These are phyloP conservation scores for Macrostomum lignano DNA, from an alignment of 1,140 invertebrate species.

Conservation along the genomic window DNA sequence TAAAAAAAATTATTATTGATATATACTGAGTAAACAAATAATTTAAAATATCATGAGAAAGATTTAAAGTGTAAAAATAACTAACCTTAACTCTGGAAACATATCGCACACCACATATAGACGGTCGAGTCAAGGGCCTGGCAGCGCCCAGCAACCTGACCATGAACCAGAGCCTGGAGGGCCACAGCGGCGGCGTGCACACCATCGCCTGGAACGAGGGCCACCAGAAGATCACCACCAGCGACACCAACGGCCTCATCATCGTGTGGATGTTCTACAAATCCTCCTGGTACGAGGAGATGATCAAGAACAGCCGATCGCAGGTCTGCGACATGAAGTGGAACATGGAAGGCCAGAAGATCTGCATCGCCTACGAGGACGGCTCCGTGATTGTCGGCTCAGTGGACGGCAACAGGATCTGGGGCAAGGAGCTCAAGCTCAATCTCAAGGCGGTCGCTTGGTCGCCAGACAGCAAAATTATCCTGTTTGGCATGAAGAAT, in stretches of 20 bases:
- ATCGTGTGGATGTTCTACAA: slow-evolving; percentile 93
- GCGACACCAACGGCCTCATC: slow-evolving; percentile 78
- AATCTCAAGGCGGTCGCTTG: slow-evolving; percentile 33
- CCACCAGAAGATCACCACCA: slow-evolving; percentile 76
- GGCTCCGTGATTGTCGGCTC: slow-evolving; percentile 69
- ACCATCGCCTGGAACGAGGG: slow-evolving; percentile 77
- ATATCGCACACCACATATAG: slow-evolving; percentile 12
- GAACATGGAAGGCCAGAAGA: slow-evolving; percentile 77
- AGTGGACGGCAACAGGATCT: slow-evolving; percentile 83
- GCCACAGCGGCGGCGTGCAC: slow-evolving; percentile 51
- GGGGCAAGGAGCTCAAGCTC: slow-evolving; percentile 75
- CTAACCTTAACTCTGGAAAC: slow-evolving; percentile 10
- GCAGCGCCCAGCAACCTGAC: slow-evolving; percentile 47
- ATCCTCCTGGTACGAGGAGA: slow-evolving; percentile 89
- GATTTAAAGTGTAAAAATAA: no score
- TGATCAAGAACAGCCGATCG: slow-evolving; percentile 82
- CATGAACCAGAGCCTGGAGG: slow-evolving; percentile 88
- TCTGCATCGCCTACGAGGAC: slow-evolving; percentile 94
- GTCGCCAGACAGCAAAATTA: slow-evolving; percentile 64
- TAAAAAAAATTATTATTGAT: no score
- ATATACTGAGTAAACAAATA: no score
- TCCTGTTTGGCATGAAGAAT: slow-evolving; percentile 60
- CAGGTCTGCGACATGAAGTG: slow-evolving; percentile 95
- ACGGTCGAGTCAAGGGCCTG: slow-evolving; percentile 32
- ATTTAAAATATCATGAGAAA: no score